Conservation (phyloP, 2,797 vertebrate genomes). For the Ceryle rudis region DNA sequence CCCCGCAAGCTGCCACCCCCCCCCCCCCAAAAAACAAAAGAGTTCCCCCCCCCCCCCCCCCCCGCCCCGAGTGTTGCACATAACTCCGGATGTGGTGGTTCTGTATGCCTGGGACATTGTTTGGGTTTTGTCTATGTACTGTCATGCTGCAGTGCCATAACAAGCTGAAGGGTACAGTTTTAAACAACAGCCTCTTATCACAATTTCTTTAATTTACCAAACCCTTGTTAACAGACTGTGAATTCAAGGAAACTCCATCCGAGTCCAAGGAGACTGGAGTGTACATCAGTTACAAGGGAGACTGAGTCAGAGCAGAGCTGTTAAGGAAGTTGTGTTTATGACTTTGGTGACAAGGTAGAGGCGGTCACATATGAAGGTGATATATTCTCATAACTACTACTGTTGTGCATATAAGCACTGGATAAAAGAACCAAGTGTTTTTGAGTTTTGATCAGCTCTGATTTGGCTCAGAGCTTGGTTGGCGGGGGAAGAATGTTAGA, state of each 20-base stretch:
- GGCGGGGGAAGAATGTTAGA: neutral
- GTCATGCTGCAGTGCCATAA: fast-evolving
- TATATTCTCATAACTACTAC: neutral
- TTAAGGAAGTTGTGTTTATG: neutral
- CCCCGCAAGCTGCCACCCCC: too few species aligned
- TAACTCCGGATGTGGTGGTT: neutral
- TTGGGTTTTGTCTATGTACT: neutral
- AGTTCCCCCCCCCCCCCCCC: too few species aligned
- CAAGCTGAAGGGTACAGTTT: neutral
- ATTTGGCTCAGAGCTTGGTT: neutral
- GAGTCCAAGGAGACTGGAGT: neutral
- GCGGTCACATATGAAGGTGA: fast-evolving
- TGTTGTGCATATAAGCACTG: neutral
- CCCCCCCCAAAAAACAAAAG: too few species aligned
- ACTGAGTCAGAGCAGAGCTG: neutral
- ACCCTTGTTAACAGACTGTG: neutral
- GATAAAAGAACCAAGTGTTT: neutral
- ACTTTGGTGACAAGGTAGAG: neutral
- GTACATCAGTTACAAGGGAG: neutral
- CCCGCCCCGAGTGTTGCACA: fast-evolving
- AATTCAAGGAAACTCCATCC: neutral
- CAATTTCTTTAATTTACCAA: neutral
- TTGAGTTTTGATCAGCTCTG: neutral
- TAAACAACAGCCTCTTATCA: neutral
- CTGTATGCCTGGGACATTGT: fast-evolving